These are phyloP conservation scores for Xestoiulus laeticollis DNA, from an alignment of 2,888 invertebrate genomes.

Conservation along the genomic window DNA sequence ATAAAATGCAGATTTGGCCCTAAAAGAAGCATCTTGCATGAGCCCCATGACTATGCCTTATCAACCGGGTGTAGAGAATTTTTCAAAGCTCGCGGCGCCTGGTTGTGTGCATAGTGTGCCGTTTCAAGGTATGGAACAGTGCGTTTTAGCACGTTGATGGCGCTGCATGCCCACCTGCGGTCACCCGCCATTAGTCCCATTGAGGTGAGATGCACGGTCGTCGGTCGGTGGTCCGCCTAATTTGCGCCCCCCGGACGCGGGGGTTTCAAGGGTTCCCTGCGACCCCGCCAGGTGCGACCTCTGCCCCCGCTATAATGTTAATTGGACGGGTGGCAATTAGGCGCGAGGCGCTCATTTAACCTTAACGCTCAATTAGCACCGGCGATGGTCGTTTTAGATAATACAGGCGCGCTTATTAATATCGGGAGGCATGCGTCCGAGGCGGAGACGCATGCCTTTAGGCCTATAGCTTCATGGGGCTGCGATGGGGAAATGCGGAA, in stretches of 20 bases:
- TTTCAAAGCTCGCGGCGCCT: neutral
- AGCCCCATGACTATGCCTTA: neutral
- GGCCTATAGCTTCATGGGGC: neutral
- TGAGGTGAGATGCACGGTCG: conserved; percentile 9
- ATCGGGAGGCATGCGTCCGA: neutral
- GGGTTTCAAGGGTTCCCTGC: neutral
- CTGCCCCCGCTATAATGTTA: neutral
- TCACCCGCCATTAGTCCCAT: neutral
- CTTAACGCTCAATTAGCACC: neutral
- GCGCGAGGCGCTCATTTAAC: conserved; percentile 4
- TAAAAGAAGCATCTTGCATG: neutral
- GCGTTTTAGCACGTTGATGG: neutral
- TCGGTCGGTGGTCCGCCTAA: conserved; percentile 44
- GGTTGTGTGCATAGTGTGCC: no score
- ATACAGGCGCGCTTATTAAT: conserved; percentile 7
- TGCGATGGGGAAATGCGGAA: no score
- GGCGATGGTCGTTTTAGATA: conserved; percentile 15
- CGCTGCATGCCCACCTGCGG: conserved; percentile 43
- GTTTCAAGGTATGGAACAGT: neutral
- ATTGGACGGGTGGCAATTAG: neutral
- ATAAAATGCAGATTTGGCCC: neutral
- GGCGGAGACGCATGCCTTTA: conserved; percentile 17
- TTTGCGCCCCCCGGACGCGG: neutral
- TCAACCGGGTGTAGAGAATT: no score
- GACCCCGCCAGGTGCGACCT: neutral